Conservation (phyloP, 2,113 vertebrate species). For the Dendropsophus ebraccatus region DNA sequence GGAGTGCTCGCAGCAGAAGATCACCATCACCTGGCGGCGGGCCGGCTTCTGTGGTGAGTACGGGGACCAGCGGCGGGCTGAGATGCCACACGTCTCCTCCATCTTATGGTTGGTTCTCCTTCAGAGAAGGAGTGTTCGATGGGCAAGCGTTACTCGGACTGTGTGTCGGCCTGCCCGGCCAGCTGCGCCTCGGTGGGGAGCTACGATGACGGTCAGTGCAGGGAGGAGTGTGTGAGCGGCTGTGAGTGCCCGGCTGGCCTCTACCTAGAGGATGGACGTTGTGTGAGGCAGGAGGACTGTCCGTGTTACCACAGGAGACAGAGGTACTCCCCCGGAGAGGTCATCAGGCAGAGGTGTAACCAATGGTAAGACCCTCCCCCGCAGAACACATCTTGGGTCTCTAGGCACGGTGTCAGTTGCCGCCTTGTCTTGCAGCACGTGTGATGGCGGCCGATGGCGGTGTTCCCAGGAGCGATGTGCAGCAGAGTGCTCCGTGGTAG, state of each 20-base stretch:
- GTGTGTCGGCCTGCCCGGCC: constrained; percentile 82
- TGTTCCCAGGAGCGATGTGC: constrained; percentile 81
- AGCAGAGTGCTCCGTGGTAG: constrained; percentile 79
- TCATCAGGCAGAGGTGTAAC: constrained; percentile 83
- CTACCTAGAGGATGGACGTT: constrained; percentile 73
- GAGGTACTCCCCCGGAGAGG: constrained; percentile 75
- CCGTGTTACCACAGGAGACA: constrained; percentile 83
- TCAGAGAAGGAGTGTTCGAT: constrained; percentile 76
- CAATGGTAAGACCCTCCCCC: constrained; percentile 73
- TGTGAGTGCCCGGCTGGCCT: constrained; percentile 81
- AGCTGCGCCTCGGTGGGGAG: constrained; percentile 73
- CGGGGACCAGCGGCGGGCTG: background rate
- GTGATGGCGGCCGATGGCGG: constrained; percentile 80
- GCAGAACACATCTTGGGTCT: background rate
- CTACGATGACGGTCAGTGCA: constrained; percentile 67
- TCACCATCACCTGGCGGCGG: constrained; percentile 77
- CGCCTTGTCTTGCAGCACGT: constrained; percentile 70
- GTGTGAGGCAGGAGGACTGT: constrained; percentile 74
- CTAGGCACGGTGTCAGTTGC: background rate
- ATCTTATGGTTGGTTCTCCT: background rate
- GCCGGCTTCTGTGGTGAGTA: constrained; percentile 79
- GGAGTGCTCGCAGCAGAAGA: constrained; percentile 77
- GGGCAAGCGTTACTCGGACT: constrained; percentile 83
- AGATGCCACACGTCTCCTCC: too few species aligned
- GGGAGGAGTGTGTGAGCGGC: constrained; percentile 83